Evolutionary conservation across 1,140 invertebrate species (phyloP), one percentile per base, ranked within the genome.

Genomic region (Lysiphlebus fabarum): DNA sequence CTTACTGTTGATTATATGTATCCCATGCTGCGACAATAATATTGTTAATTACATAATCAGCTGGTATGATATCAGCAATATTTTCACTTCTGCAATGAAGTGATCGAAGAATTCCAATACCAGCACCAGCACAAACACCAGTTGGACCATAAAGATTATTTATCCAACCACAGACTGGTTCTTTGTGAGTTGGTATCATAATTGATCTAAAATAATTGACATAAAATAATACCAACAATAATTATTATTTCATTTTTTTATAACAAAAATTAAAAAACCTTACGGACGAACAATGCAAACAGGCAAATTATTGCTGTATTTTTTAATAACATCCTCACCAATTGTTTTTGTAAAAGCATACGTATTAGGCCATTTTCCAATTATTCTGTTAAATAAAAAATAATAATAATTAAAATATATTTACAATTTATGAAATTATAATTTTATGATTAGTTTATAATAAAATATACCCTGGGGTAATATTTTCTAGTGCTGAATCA

Each of bases 141-240:
- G 84, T 86, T 2, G 87, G 81, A 33, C 92, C 92, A 70, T 94
- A 93, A 64, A 90, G 81, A 73, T 95, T 95, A 72, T 96, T 92
- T 47, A 91, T 87, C 93, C 93, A 96, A 41, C 89, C 89, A 8
- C 73, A 64, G 0, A 87, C 53, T 2, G 87, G 87, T 61, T 95
- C 92, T 49, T 84, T 83, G 65, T 82, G 85, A 0, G 91, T 89
- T 3, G 90, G 88, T 14, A 87, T 88, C 17, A 93, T 83, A 56
- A 91, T 89, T 8, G 88, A 84, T 0, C 17, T 26, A 26, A 26
- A 26, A 26, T 26, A 26, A 26, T 26, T 26, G 2, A 26, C 1
- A 1, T 26, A 2, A 2, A 26, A 26, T 26, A 26, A 26, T 1
- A 26, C 4, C 17, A 26, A 26, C 17, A 26, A 26, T 26, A 26